Base-by-base conservation (phyloP, 1,140 invertebrate species). In the Drosophila gunungcola region DNA sequence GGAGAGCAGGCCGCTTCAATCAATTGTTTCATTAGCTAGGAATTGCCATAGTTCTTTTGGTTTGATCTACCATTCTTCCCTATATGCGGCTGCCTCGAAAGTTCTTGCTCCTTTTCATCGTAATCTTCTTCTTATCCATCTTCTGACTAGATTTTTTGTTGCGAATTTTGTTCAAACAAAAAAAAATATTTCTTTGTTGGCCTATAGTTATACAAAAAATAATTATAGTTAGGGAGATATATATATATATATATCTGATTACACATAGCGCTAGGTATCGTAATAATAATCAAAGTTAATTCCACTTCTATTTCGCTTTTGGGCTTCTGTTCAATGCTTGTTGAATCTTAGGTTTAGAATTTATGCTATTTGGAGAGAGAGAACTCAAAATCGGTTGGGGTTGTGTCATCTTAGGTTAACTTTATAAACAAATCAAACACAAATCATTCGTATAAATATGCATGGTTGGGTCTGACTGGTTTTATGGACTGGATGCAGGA, bases 121-220 rank as follows among this genome's bases (percentile, higher is more conserved):
- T 54, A 32, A 55, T 41, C 42, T 48, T 48, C 57, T 53, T 58
- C 11, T 73, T 48, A 46, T 51, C 56, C 55, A 75, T 84, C 77
- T 80, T 77, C 83, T 86, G 83, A 86, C 83, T 86, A 86, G 83
- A 86, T 79, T 86, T 86, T 70, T 88, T 86, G 83, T 86, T 86
- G 83, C 83, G 75, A 86, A 88, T 86, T 88, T 83, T 83, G 80
- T 82, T 83, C 80, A 82, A 83, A 82, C 80, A 88, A 78, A 77
- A 81, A 83, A 54, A 74, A 54, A 53, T 32, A 49, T 69, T 80
- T 68, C 62, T 75, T 54, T 72, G 54, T 75, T 64, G 29, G 36
- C 75, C 68, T 69, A 88, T 75, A 88, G 48, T 75, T 81, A 86
- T 51, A 39, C 41, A 84, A 72, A 83, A 83, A 41, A 69, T 63